phyloP scores from a whole-genome alignment of 2,113 vertebrate species.

The Mormyrus iriodes region DNA sequence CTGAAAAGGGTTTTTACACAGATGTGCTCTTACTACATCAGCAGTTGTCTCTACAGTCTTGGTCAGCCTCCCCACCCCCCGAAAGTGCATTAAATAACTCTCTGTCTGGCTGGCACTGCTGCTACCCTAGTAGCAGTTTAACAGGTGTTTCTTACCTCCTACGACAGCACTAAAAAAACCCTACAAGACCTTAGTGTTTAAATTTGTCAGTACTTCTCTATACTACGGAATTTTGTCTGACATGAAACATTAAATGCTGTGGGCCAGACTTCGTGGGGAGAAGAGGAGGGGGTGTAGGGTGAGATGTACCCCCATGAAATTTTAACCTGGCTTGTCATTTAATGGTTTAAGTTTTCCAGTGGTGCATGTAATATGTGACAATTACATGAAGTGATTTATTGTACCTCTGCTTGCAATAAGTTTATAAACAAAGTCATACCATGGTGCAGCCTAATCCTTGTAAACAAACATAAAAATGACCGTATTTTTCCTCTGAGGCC shows the following conservation, averaged over 20 bases:
- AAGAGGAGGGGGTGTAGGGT: slow-evolving; percentile 26
- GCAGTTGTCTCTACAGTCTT: slow-evolving; percentile 3
- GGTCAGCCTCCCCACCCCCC: slow-evolving; percentile 3
- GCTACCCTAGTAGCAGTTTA: slow-evolving; percentile 25
- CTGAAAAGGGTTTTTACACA: slow-evolving; percentile 8
- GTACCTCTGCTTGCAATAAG: slow-evolving; percentile 35
- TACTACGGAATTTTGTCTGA: slow-evolving; percentile 38
- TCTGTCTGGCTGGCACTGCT: slow-evolving; percentile 22
- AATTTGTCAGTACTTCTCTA: slow-evolving; percentile 30
- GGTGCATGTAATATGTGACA: slow-evolving; percentile 53
- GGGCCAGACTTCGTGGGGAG: slow-evolving; percentile 25
- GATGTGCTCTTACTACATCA: neutral
- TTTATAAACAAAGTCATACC: slow-evolving; percentile 39
- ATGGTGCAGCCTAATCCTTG: slow-evolving; percentile 48
- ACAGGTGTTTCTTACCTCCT: slow-evolving; percentile 54
- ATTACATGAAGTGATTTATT: slow-evolving; percentile 65
- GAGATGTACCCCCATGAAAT: slow-evolving; percentile 32
- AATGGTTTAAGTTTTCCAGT: slow-evolving; percentile 64
- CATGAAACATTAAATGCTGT: slow-evolving; percentile 44
- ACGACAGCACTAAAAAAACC: slow-evolving; percentile 23
- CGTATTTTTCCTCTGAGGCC: slow-evolving; percentile 44
- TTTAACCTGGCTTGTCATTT: slow-evolving; percentile 56
- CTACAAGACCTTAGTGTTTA: slow-evolving; percentile 23
- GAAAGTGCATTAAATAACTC: slow-evolving; percentile 19
- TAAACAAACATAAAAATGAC: slow-evolving; percentile 60